Evolutionary conservation across 1,140 invertebrate genomes (phyloP).

Genomic region (Fopius arisanus): DNA sequence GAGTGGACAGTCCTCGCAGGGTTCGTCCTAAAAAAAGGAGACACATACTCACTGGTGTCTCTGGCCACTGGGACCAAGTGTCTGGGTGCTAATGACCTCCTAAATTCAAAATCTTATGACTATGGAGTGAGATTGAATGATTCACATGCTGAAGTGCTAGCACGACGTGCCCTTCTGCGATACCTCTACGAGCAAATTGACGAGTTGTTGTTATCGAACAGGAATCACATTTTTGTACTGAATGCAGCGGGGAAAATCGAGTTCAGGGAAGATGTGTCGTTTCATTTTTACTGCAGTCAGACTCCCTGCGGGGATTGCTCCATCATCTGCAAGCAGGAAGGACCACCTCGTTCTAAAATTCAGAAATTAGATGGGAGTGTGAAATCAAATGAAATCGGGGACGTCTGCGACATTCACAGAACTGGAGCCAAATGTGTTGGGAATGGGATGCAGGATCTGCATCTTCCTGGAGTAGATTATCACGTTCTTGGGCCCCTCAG

Average conservation of each 20-base stretch:
- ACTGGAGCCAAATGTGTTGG: constrained; percentile 89
- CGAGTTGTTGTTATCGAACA: constrained; percentile 49
- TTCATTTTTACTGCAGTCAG: constrained; percentile 88
- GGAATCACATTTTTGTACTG: constrained; percentile 60
- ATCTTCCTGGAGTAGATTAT: constrained; percentile 69
- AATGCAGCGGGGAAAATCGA: constrained; percentile 55
- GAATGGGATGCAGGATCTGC: constrained; percentile 66
- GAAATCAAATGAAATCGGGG: constrained; percentile 25
- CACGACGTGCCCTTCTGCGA: constrained; percentile 80
- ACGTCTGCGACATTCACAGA: constrained; percentile 72
- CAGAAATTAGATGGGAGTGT: constrained; percentile 39
- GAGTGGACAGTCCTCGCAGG: constrained; percentile 88
- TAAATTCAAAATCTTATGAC: constrained; percentile 69
- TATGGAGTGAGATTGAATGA: constrained; percentile 82
- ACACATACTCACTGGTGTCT: constrained; percentile 69
- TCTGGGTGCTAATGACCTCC: constrained; percentile 70
- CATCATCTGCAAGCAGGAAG: constrained; percentile 70
- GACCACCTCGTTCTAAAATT: constrained; percentile 38
- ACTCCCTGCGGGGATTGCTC: constrained; percentile 94
- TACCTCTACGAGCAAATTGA: constrained; percentile 77
- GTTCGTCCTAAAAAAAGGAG: constrained; percentile 69
- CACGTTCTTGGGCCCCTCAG: constrained; percentile 79
- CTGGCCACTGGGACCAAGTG: constrained; percentile 92
- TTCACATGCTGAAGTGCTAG: constrained; percentile 90
- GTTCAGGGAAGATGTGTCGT: constrained; percentile 71